Evolutionary conservation across 2,113 vertebrate genomes (phyloP).

Genomic region (Sapajus apella): DNA sequence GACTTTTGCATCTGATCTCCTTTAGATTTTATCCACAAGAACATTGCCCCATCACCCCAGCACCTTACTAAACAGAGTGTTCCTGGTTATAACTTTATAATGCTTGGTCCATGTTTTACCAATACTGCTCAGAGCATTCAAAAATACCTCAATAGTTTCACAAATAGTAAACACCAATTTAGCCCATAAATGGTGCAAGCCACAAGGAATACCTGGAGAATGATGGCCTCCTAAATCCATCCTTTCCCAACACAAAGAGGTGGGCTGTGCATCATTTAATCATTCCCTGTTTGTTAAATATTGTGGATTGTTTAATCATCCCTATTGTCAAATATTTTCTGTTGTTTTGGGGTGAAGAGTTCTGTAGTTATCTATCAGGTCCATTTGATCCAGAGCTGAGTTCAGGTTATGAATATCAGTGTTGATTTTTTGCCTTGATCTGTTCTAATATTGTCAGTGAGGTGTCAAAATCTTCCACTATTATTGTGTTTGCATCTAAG

Average conservation of each 20-base stretch:
- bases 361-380: no score
- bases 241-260: not conserved
- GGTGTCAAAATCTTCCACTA: no score
- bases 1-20: not conserved
- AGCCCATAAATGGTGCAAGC: not conserved
- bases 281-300: no score
- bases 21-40: not conserved
- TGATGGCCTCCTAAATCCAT: not conserved
- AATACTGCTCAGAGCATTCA: not conserved
- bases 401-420: no score
- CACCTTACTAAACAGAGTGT: not conserved
- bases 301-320: not conserved
- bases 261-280: no score
- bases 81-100: not conserved
- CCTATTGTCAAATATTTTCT: not conserved
- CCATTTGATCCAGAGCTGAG: no score
- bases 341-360: no score
- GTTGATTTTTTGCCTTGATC: no score
- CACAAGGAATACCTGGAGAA: not conserved
- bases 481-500: no score
- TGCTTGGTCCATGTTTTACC: not conserved
- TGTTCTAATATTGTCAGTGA: no score
- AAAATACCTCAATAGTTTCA: not conserved
- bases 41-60: not conserved
- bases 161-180: not conserved